These are phyloP conservation scores for Scaptomyza reducta DNA, from an alignment of 2,888 invertebrate species.

Conservation along the genomic window DNA sequence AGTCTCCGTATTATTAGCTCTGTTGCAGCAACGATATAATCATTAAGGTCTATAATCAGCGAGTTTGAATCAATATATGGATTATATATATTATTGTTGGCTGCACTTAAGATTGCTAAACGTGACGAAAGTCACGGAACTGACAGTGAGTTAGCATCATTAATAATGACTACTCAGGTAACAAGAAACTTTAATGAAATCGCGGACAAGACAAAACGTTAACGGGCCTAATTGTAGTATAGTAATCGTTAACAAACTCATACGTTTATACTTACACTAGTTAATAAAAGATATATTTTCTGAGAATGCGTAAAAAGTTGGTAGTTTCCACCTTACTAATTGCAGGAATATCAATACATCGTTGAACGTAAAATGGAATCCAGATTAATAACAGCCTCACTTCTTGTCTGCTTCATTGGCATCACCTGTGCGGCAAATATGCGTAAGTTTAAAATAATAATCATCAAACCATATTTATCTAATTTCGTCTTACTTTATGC, in stretches of 20 bases:
- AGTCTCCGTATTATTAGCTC: conserved; percentile 21
- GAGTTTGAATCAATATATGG: conserved; percentile 29
- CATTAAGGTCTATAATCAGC: conserved; percentile 40
- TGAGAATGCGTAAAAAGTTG: not conserved
- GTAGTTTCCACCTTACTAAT: conserved; percentile 9
- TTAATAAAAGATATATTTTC: not conserved
- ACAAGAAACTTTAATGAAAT: not conserved
- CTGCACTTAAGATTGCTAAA: conserved; percentile 6
- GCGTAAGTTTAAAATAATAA: conserved; percentile 69
- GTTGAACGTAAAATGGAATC: conserved; percentile 53
- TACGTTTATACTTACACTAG: not conserved
- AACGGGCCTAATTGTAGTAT: conserved; percentile 4
- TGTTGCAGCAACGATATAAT: not conserved
- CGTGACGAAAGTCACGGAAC: conserved; percentile 19
- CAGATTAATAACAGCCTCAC: conserved; percentile 34
- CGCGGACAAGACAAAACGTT: not conserved
- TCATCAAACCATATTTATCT: not conserved
- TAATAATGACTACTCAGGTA: not conserved
- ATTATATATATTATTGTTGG: conserved; percentile 20
- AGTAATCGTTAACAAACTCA: not conserved
- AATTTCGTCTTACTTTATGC: not conserved
- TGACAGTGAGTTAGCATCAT: conserved; percentile 15
- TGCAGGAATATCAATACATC: conserved; percentile 23
- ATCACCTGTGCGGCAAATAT: conserved; percentile 54
- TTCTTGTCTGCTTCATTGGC: conserved; percentile 54